Base-by-base conservation (phyloP, 1,140 invertebrate genomes). In the Dreissena polymorpha region DNA sequence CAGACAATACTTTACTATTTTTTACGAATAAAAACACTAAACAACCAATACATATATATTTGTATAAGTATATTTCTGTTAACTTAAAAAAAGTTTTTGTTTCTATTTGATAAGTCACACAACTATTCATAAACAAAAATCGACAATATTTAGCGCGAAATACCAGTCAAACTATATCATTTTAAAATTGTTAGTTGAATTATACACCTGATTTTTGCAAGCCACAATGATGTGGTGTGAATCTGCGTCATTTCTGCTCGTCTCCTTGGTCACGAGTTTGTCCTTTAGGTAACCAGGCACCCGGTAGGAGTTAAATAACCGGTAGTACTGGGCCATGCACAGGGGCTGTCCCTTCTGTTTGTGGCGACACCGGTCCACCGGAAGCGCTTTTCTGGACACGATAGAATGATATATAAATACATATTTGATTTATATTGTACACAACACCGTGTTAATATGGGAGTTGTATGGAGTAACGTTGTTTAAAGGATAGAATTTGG, bases 311-410 rank as follows among this genome's bases (percentile, higher is more conserved):
- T 96, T 96, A 81, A 99, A 95, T 53, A 99, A 94, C 51, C 97
- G 95, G 91, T 99, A 97, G 93, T 99, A 99, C 91, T 99, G 99
- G 49, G 97, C 96, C 99, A 99, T 99, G 92, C 99, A 99, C 39
- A 99, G 91, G 0, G 97, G 96, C 91, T 98, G 97, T 86, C 96
- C 96, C 90, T 97, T 97, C 70, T 91, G 87, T 21, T 96, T 95
- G 14, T 96, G 96, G 6, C 96, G 96, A 0, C 96, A 96, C 57
- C 95, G 93, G 88, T 99, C 98, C 55, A 90, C 79, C 16, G 97
- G 96, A 65, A 99, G 90, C 85, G 95, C 95, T 51, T 95, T 94
- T 69, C 96, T 97, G 90, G 29, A 90, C 81, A 84, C 85, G 86
- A 89, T 29, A 29, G 18, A 29, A 68, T 0, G 14, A 68, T 63